phyloP scores from a whole-genome alignment of 2,888 invertebrate genomes.

The Melinopterus prodromus region DNA sequence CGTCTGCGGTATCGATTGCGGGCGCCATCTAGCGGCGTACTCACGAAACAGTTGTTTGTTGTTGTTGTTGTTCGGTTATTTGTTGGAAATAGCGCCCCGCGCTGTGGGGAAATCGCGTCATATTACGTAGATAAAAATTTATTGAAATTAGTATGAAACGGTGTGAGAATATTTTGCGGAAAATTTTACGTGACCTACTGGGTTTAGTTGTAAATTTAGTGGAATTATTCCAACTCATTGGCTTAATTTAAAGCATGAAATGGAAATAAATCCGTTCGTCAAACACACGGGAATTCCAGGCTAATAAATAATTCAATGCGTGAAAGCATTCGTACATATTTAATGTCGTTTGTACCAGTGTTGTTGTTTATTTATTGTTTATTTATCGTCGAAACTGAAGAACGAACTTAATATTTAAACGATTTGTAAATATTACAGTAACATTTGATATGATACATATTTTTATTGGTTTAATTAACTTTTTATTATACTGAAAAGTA shows the following conservation, averaged over 20 bases:
- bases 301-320: not conserved
- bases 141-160: too few species aligned
- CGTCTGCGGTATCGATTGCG: conserved; percentile 4
- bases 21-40: not conserved
- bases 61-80: not conserved
- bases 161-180: too few species aligned
- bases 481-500: too few species aligned
- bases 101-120: too few species aligned
- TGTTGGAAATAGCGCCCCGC: too few species aligned
- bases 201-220: too few species aligned
- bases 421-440: not conserved
- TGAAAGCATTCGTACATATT: not conserved
- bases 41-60: not conserved
- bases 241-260: not conserved
- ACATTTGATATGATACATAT: too few species aligned
- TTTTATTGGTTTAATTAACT: too few species aligned
- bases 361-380: not conserved
- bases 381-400: not conserved
- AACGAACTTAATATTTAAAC: not conserved
- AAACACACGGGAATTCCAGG: not conserved
- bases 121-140: too few species aligned
- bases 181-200: too few species aligned
- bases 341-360: not conserved
- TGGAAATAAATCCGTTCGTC: not conserved
- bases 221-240: too few species aligned